Evolutionary conservation across 2,113 vertebrate species (phyloP), one percentile per base, ranked within the genome.

Genomic region (Muntiacus muntjak): DNA sequence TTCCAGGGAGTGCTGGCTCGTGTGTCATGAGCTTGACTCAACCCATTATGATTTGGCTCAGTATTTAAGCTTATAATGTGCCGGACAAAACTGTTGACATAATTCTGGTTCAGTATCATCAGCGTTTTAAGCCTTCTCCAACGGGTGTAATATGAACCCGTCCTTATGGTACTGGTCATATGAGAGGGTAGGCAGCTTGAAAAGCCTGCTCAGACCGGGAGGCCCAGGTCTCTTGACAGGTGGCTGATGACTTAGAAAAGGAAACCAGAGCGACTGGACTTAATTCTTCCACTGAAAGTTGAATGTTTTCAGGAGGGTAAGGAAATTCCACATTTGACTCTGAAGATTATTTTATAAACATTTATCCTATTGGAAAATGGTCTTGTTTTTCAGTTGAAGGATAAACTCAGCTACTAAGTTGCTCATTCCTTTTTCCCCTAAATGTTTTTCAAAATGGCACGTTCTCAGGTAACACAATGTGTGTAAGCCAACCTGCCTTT

Each of bases 211-310:
- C 14, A 7, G 47, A 57, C 62, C 2, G 0, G 15, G 58, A 79
- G 85, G 67, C 64, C 64, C 15, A 2, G 36, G 17, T 83, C n/a
- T 25, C 62, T 33, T 93, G 97, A 95, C 97, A 92, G 90, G 94
- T 92, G 89, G 26, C 86, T n/a, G 54, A 85, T 82, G 93, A 62
- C 50, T 96, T 90, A 62, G 58, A 64, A 84, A 91, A 93, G 86
- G 83, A 93, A 96, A 87, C 52, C 78, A 3, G 9, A 43, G 52
- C 71, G 67, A 23, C 88, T 64, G 84, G 76, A 64, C 71, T 62
- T 86, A 58, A 83, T 87, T 84, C 54, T 96, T 93, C 13, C 67
- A 62, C 50, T 78, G 43, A 67, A 96, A 94, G 57, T 82, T 79
- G 55, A 89, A 50, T 62, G 40, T 54, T 87, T 90, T 64, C n/a